These are phyloP conservation scores for Pseudanteris insignis DNA, from an alignment of 2,888 invertebrate genomes.

Conservation along the genomic window DNA sequence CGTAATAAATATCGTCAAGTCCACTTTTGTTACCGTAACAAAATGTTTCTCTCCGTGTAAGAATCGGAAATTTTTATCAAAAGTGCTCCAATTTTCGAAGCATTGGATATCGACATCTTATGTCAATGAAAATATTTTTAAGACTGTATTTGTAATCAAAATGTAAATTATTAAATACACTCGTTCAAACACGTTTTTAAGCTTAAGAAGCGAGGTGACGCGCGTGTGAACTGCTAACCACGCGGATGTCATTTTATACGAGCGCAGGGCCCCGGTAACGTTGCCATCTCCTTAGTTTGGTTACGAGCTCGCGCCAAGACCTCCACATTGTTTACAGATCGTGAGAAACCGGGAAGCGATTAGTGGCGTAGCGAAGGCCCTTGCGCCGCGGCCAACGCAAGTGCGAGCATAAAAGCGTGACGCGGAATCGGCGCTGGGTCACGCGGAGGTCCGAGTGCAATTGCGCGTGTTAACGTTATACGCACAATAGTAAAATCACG, in stretches of 20 bases:
- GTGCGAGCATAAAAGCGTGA: slow-evolving; percentile 39
- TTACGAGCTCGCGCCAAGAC: slow-evolving; percentile 37
- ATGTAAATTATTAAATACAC: too few species aligned
- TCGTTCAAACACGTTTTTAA: slow-evolving; percentile 2
- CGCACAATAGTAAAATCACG: slow-evolving; percentile 31
- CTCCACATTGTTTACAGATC: slow-evolving; percentile 59
- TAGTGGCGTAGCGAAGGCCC: slow-evolving; percentile 44
- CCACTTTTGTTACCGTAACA: too few species aligned
- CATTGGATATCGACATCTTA: too few species aligned
- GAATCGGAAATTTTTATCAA: too few species aligned
- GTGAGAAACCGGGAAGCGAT: slow-evolving; percentile 62
- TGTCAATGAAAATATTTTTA: too few species aligned
- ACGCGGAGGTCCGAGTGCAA: slow-evolving; percentile 35
- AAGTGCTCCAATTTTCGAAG: too few species aligned
- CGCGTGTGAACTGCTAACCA: slow-evolving; percentile 18
- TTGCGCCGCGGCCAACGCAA: slow-evolving; percentile 42
- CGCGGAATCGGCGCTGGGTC: slow-evolving; percentile 34
- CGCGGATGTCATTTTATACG: slow-evolving; percentile 29
- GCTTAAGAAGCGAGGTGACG: slow-evolving; percentile 8
- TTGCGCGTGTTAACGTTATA: slow-evolving; percentile 39
- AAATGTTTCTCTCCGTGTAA: too few species aligned
- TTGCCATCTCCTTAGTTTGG: slow-evolving; percentile 15
- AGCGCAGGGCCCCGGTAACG: too few species aligned
- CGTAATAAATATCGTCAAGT: too few species aligned
- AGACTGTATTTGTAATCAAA: too few species aligned